Base-by-base conservation (phyloP, 2,888 invertebrate species). In the Rotaria socialis region DNA sequence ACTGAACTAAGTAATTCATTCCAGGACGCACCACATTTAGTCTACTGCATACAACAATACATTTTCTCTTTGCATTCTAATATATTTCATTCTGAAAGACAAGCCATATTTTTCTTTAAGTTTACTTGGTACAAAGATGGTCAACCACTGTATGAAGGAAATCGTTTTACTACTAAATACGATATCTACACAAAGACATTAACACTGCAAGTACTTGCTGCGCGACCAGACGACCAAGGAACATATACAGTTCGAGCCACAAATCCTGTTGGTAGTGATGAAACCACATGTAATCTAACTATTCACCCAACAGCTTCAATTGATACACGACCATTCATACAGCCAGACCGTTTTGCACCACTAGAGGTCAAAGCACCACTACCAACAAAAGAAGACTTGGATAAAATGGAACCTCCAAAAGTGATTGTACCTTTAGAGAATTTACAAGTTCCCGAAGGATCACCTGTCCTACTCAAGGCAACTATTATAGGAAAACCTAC, bases 211-310 rank as follows among this genome's bases (percentile, higher is more conserved):
- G 75, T 86, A 35, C 74, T 85, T 50, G 96, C 96, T 93, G 94
- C 96, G 90, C 89, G 89, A 87, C 94, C 95, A 84, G 95, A 96
- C 90, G 96, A 97, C 92, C 94, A 95, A 87, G 97, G 97, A 86
- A 94, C 94, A 58, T 99, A 97, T 91, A 96, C 96, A 0, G 96
- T 96, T 85, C 94, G 96, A 50, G 96, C 96, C n/a, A 94, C 95
- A 90, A 97, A 97, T 91, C 88, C 94, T 89, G 93, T 94, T 89
- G 97, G 97, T 60, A 89, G 90, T 84, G 90, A 90, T 87, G 90
- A 90, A 11, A 90, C 90, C 87, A 90, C 90, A 22, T 90, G 90
- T 75, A 47, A 75, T 43, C 2, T 75, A 22, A 75, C 41, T 8
- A 24, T 47, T 43, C 75, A 24, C 43, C 75, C 75, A 75, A 2